These are phyloP conservation scores for Empis livida DNA, from an alignment of 2,888 invertebrate genomes.

Conservation along the genomic window DNA sequence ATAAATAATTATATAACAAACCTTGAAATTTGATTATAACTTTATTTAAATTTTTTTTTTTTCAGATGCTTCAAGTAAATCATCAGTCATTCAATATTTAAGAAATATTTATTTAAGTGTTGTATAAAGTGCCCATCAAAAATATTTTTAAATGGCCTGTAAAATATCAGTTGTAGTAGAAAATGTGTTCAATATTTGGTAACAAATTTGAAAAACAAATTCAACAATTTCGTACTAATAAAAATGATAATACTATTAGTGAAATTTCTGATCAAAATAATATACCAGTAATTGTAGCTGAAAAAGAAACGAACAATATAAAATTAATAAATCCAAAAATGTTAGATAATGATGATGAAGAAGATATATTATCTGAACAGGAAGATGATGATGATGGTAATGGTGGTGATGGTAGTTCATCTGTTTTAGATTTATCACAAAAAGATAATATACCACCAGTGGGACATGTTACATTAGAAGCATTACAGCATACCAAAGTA, in stretches of 20 bases:
- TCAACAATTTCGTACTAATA: neutral
- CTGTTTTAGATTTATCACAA: conserved; percentile 27
- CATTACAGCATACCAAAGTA: conserved; percentile 74
- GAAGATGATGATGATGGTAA: conserved; percentile 14
- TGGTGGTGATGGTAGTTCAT: conserved; percentile 18
- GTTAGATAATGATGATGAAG: neutral
- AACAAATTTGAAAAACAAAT: conserved; percentile 1
- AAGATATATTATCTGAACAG: neutral
- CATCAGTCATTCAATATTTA: too few species aligned
- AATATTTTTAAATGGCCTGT: too few species aligned
- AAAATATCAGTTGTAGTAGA: neutral
- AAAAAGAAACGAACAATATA: neutral
- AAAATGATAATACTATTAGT: neutral
- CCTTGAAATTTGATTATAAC: too few species aligned
- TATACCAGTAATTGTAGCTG: neutral
- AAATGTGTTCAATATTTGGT: conserved; percentile 1
- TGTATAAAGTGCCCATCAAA: too few species aligned
- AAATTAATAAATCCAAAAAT: neutral
- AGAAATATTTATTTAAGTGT: too few species aligned
- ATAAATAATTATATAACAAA: too few species aligned
- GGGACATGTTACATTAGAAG: conserved; percentile 79
- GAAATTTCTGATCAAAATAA: conserved; percentile 4
- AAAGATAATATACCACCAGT: conserved; percentile 1
- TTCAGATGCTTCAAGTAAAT: too few species aligned
- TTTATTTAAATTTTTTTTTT: too few species aligned